Evolutionary conservation across 2,888 invertebrate species (phyloP).

Genomic region (Erebia ligea): DNA sequence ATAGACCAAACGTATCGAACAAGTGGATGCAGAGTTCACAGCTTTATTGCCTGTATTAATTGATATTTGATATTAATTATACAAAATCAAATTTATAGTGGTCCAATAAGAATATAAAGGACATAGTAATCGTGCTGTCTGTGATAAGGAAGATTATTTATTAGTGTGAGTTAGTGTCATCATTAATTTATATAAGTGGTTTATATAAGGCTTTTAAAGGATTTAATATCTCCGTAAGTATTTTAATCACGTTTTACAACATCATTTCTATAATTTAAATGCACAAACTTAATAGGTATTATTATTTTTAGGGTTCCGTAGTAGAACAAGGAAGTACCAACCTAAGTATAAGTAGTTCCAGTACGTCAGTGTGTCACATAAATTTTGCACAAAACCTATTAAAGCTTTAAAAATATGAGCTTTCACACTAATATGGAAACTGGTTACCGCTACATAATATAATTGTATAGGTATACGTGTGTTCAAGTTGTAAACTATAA

Average conservation of each 20-base stretch:
- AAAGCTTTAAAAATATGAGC: too few species aligned
- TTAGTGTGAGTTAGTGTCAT: constrained; percentile 66
- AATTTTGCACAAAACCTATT: too few species aligned
- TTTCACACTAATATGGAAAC: too few species aligned
- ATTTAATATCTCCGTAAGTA: constrained; percentile 68
- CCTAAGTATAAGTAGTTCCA: too few species aligned
- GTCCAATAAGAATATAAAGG: constrained; percentile 68
- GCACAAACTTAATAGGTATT: too few species aligned
- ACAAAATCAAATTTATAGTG: constrained; percentile 51
- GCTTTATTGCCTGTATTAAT: constrained; percentile 56
- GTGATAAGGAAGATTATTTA: constrained; percentile 68
- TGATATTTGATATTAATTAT: constrained; percentile 46
- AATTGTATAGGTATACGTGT: too few species aligned
- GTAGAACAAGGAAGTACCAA: too few species aligned
- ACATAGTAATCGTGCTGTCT: constrained; percentile 56
- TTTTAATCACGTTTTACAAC: constrained; percentile 28
- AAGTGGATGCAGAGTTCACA: constrained; percentile 65
- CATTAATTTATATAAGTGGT: constrained; percentile 61
- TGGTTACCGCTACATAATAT: too few species aligned
- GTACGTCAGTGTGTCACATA: too few species aligned
- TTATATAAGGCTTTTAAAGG: constrained; percentile 56
- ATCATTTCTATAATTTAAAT: too few species aligned
- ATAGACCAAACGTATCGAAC: constrained; percentile 80
- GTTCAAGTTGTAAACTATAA: too few species aligned
- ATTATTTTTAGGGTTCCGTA: too few species aligned